Percentiles rank a stretch among this genome's conserved stretches.
phyloP scores from a whole-genome alignment of 2,113 vertebrate genomes.

The Cathartes aura region DNA sequence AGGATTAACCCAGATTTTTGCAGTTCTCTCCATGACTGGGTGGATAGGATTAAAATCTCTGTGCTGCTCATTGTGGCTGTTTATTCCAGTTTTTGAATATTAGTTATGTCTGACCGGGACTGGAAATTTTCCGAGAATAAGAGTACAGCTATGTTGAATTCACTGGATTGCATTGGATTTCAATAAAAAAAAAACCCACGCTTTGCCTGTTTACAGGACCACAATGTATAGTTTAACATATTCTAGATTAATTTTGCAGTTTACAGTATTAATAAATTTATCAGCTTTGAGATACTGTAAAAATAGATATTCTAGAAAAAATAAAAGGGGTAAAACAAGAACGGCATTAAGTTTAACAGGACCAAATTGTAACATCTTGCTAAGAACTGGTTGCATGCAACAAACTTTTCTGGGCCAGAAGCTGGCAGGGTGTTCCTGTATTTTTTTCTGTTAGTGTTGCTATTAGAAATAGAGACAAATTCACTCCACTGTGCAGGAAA shows the following conservation, averaged over 20 bases:
- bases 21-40: not conserved
- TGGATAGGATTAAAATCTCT: conserved; percentile 19
- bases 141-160: not conserved
- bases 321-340: not conserved
- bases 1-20: conserved; percentile 50
- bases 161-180: not conserved
- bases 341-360: not conserved
- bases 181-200: not conserved
- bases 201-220: not conserved
- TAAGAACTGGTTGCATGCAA: not conserved
- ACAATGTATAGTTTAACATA: not conserved
- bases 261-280: not conserved
- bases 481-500: not conserved
- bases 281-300: not conserved
- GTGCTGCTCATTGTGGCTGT: not conserved
- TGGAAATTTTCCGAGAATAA: not conserved
- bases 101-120: not conserved
- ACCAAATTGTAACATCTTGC: not conserved
- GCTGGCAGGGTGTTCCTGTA: not conserved
- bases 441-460: not conserved
- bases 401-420: not conserved
- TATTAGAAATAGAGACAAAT: not conserved
- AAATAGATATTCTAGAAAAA: not conserved
- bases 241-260: not conserved
- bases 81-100: not conserved